These are phyloP conservation scores for Acrocyrtus sp. DNA, from an alignment of 2,888 invertebrate species.

Conservation along the genomic window DNA sequence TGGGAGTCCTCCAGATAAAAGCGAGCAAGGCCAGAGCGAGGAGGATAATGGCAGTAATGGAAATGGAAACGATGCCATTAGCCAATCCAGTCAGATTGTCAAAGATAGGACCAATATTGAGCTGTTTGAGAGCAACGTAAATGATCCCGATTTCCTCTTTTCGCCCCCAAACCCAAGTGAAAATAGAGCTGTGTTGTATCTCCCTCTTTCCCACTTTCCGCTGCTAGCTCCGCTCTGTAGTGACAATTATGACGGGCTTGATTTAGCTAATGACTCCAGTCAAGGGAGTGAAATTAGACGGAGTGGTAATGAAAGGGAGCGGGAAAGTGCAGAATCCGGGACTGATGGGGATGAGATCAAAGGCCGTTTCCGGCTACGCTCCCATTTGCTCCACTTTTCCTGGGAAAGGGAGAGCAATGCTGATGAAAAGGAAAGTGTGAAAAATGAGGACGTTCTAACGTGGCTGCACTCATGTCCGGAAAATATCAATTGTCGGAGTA, in stretches of 20 bases:
- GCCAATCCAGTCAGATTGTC: not conserved
- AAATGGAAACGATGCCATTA: not conserved
- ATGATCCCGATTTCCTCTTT: conserved; percentile 35
- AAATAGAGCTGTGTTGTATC: conserved; percentile 11
- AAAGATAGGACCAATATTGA: no score
- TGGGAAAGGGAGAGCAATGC: conserved; percentile 9
- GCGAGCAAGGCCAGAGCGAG: not conserved
- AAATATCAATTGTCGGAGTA: conserved; percentile 13
- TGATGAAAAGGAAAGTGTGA: not conserved
- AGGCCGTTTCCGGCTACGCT: conserved; percentile 21
- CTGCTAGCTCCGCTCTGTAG: conserved; percentile 20
- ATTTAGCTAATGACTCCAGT: not conserved
- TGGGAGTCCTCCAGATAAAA: not conserved
- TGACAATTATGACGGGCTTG: conserved; percentile 9
- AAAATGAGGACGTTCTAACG: no score
- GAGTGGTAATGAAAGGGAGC: not conserved
- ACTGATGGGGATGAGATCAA: conserved; percentile 3
- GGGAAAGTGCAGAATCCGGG: not conserved
- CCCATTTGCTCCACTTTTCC: conserved; percentile 23
- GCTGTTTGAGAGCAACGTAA: conserved; percentile 26
- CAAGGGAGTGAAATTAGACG: not conserved
- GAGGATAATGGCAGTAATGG: not conserved
- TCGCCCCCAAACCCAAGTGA: not conserved
- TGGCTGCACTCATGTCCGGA: conserved; percentile 29
- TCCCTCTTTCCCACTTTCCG: conserved; percentile 21